Evolutionary conservation across 2,888 invertebrate genomes (phyloP).

Genomic region (Punctoribates punctum): DNA sequence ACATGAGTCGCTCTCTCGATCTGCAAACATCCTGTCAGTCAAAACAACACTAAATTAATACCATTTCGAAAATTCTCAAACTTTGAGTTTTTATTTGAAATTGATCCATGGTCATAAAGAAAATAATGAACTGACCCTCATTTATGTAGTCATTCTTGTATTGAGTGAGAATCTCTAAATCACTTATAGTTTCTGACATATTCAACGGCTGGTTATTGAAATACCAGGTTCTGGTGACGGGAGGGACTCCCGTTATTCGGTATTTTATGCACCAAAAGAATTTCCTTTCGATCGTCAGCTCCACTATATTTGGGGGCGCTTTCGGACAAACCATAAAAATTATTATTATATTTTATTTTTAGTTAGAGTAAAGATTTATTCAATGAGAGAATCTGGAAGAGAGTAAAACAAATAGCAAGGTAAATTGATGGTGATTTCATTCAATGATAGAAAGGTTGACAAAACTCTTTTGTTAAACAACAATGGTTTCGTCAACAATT

Average conservation of each 20-base stretch:
- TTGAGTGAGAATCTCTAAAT: slow-evolving; percentile 23
- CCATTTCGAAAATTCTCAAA: too few species aligned
- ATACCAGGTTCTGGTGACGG: slow-evolving; percentile 48
- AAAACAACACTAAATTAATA: not conserved
- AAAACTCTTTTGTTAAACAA: not conserved
- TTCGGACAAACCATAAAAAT: slow-evolving; percentile 1
- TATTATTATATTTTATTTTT: not conserved
- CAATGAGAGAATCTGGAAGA: too few species aligned
- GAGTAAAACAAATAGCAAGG: too few species aligned
- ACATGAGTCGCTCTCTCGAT: slow-evolving; percentile 45
- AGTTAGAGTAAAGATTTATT: too few species aligned
- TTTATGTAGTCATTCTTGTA: slow-evolving; percentile 6
- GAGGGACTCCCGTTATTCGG: slow-evolving; percentile 47
- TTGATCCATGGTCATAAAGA: too few species aligned
- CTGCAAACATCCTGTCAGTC: slow-evolving; percentile 38
- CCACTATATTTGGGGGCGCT: slow-evolving; percentile 46
- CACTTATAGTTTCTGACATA: slow-evolving; percentile 41
- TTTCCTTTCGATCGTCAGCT: slow-evolving; percentile 43
- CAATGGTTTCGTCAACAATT: not conserved
- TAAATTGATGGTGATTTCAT: too few species aligned
- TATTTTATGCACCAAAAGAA: slow-evolving; percentile 48
- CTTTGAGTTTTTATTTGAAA: too few species aligned
- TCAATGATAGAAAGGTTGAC: not conserved
- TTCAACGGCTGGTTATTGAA: slow-evolving; percentile 45
- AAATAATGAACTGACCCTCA: slow-evolving; percentile 29